A percentile compares a stretch with the other conserved stretches of the same genome.
Evolutionary conservation across 2,113 vertebrate genomes (phyloP).

Genomic region (Hippoglossus stenolepis): DNA sequence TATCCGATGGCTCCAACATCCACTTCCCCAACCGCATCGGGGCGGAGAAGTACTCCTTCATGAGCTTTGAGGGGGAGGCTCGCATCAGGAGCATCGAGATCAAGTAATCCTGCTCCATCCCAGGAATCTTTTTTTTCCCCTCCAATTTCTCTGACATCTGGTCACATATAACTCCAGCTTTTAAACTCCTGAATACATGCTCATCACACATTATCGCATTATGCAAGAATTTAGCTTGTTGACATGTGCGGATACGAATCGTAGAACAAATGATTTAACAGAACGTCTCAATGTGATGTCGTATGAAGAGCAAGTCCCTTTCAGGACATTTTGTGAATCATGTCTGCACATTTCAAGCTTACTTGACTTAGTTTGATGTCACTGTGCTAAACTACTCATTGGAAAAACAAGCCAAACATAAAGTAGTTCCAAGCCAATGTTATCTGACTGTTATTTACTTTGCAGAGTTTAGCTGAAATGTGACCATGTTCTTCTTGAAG

Average conservation of each 20-base stretch:
- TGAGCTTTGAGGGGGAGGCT: conserved; percentile 69
- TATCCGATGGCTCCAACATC: conserved; percentile 76
- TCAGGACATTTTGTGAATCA: too few relatives aligned
- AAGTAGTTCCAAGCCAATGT: neutral
- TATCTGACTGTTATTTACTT: neutral
- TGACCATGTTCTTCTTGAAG: neutral
- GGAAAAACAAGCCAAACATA: neutral
- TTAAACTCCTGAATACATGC: neutral
- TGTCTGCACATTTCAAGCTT: too few relatives aligned
- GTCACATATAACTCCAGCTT: neutral
- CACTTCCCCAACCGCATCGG: conserved; percentile 81
- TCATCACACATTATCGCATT: neutral
- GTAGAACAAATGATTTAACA: neutral
- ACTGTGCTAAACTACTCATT: too few relatives aligned
- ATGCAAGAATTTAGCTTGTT: neutral
- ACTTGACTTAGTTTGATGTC: too few relatives aligned
- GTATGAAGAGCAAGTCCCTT: too few relatives aligned
- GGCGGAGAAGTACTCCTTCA: conserved; percentile 70
- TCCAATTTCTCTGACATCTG: neutral
- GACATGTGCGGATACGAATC: neutral
- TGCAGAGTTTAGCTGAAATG: conserved; percentile 7
- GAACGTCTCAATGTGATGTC: too few relatives aligned
- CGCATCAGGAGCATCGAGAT: conserved; percentile 72
- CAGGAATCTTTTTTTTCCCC: too few relatives aligned
- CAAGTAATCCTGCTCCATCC: conserved; percentile 55